These are phyloP conservation scores for Troilus luridus DNA, from an alignment of 2,888 invertebrate genomes.

Conservation along the genomic window DNA sequence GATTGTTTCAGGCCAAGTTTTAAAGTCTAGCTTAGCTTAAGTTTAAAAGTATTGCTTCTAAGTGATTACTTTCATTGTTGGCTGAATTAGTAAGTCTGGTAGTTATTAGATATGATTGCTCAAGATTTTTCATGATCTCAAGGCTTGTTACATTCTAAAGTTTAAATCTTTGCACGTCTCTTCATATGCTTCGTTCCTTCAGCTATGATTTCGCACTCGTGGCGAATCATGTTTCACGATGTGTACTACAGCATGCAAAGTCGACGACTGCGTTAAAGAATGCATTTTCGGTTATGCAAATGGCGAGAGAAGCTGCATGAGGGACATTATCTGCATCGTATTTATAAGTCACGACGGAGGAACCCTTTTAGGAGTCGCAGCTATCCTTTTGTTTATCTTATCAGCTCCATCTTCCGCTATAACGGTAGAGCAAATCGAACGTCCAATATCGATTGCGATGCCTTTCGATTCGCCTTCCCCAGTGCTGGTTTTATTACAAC, in stretches of 20 bases:
- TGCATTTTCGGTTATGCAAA: conserved; percentile 28
- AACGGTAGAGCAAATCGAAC: conserved; percentile 29
- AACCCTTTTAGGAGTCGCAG: not conserved
- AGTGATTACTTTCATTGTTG: no score
- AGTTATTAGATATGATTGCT: not conserved
- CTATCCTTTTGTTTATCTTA: conserved; percentile 42
- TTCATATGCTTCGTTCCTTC: not conserved
- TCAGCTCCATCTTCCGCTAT: not conserved
- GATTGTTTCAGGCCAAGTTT: no score
- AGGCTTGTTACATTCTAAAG: not conserved
- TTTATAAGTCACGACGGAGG: conserved; percentile 22
- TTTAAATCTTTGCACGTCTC: not conserved
- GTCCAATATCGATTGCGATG: not conserved
- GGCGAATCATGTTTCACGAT: not conserved
- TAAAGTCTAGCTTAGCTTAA: no score
- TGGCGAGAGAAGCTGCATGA: conserved; percentile 8
- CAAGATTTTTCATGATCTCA: not conserved
- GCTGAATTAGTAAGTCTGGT: no score
- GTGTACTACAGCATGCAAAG: not conserved
- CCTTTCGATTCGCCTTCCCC: not conserved
- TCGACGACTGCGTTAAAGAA: not conserved
- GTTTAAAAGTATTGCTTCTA: no score
- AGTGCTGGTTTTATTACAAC: not conserved
- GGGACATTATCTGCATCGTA: conserved; percentile 11
- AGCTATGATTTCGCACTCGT: not conserved